Conservation (phyloP, 1,140 invertebrate species). For the Micrasema longulum region DNA sequence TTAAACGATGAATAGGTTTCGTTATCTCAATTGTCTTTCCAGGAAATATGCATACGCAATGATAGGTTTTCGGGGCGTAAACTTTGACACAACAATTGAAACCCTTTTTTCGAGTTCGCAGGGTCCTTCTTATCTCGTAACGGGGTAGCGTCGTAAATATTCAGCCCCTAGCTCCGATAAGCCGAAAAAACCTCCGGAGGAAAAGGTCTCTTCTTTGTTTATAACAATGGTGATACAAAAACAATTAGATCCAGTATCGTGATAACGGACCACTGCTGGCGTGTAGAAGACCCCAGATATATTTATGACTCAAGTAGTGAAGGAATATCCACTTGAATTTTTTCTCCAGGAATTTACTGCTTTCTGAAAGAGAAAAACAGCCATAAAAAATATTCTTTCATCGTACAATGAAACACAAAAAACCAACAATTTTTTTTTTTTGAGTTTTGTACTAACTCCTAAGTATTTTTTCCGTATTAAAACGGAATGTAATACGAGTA, state of each 20-base stretch:
- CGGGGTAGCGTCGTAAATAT: slow-evolving; percentile 48
- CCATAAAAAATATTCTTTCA: no score
- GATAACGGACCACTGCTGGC: slow-evolving; percentile 45
- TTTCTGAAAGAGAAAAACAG: no score
- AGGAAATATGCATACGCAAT: slow-evolving; percentile 27
- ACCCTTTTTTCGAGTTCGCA: slow-evolving; percentile 47
- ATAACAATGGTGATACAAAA: slow-evolving; percentile 55
- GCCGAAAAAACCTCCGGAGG: slow-evolving; percentile 45
- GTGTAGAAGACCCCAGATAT: slow-evolving; percentile 46
- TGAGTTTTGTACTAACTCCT: no score
- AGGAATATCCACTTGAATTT: slow-evolving; percentile 46
- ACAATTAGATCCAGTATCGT: slow-evolving; percentile 51
- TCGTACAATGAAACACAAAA: no score
- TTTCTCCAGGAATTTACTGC: slow-evolving; percentile 32
- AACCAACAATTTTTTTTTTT: no score
- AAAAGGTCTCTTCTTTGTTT: slow-evolving; percentile 47
- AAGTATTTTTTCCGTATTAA: no score
- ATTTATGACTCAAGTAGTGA: slow-evolving; percentile 49
- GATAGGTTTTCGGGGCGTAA: slow-evolving; percentile 28
- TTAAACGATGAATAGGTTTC: slow-evolving; percentile 14
- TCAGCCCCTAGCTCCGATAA: slow-evolving; percentile 41
- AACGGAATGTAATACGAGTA: no score
- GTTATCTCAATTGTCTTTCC: slow-evolving; percentile 16
- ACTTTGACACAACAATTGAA: slow-evolving; percentile 46
- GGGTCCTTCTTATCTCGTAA: slow-evolving; percentile 44